Evolutionary conservation across 2,888 invertebrate species (phyloP).

Genomic region (Alloscopus bannaensis): DNA sequence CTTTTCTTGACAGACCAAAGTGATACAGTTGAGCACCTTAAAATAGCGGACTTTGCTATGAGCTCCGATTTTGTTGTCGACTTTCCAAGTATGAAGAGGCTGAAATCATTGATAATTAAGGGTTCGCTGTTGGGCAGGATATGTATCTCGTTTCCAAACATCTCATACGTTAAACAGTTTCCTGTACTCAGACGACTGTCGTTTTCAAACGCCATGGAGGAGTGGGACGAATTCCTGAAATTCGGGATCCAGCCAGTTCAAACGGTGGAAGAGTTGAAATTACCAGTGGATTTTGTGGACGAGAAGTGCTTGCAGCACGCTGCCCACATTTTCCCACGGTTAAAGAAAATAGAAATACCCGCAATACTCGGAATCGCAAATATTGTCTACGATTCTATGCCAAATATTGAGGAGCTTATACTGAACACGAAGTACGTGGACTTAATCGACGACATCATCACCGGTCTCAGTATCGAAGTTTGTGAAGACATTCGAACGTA

Average conservation of each 20-base stretch:
- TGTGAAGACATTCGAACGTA: slow-evolving; percentile 49
- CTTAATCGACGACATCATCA: slow-evolving; percentile 63
- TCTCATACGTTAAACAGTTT: slow-evolving; percentile 64
- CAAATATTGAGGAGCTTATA: slow-evolving; percentile 65
- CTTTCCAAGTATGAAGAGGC: slow-evolving; percentile 62
- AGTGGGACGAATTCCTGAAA: slow-evolving; percentile 67
- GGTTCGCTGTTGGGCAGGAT: slow-evolving; percentile 66
- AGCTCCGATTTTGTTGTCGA: slow-evolving; percentile 58
- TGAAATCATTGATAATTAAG: slow-evolving; percentile 62
- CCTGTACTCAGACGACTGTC: slow-evolving; percentile 59
- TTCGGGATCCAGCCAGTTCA: slow-evolving; percentile 61
- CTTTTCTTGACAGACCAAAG: slow-evolving; percentile 62
- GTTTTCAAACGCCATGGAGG: slow-evolving; percentile 59
- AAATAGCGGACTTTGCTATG: slow-evolving; percentile 67
- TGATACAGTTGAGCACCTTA: slow-evolving; percentile 41
- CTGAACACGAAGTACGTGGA: slow-evolving; percentile 63
- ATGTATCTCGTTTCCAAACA: slow-evolving; percentile 61
- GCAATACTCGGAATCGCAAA: slow-evolving; percentile 47
- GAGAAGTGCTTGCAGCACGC: slow-evolving; percentile 50
- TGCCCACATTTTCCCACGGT: slow-evolving; percentile 62
- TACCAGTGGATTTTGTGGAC: slow-evolving; percentile 66
- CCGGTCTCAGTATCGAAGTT: slow-evolving; percentile 52
- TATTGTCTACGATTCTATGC: slow-evolving; percentile 62
- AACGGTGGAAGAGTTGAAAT: slow-evolving; percentile 63
- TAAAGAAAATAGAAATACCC: slow-evolving; percentile 64